Conservation (phyloP, 2,888 invertebrate species). For the Pocota personata region DNA sequence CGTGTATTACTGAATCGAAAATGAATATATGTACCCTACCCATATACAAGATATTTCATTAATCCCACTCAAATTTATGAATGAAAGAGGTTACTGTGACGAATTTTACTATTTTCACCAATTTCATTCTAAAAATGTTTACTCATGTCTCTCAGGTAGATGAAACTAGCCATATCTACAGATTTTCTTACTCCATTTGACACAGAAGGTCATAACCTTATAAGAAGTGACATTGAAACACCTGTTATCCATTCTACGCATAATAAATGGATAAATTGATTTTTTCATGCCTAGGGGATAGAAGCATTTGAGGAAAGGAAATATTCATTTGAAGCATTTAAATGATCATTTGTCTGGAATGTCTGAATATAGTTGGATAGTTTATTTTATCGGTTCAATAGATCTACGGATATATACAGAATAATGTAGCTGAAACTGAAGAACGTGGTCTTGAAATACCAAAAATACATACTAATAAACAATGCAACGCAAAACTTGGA, state of each 20-base stretch:
- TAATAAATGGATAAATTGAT: not conserved
- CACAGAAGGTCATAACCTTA: not conserved
- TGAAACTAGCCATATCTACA: not conserved
- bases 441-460: too few species aligned
- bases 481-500: too few species aligned
- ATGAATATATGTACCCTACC: too few species aligned
- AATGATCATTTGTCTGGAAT: not conserved
- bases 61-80: not conserved
- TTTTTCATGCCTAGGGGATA: not conserved
- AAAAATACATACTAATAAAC: too few species aligned
- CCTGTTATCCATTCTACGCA: not conserved
- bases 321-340: not conserved
- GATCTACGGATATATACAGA: too few species aligned
- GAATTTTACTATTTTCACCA: not conserved
- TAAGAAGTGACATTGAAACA: not conserved
- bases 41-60: not conserved
- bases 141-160: not conserved
- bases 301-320: not conserved
- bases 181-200: not conserved
- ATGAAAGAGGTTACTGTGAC: conserved; percentile 9
- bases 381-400: not conserved
- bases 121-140: not conserved
- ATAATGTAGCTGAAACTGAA: too few species aligned
- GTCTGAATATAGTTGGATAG: not conserved
- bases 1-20: not conserved